Conservation (phyloP, 2,113 vertebrate species). For the Nesoenas mayeri region DNA sequence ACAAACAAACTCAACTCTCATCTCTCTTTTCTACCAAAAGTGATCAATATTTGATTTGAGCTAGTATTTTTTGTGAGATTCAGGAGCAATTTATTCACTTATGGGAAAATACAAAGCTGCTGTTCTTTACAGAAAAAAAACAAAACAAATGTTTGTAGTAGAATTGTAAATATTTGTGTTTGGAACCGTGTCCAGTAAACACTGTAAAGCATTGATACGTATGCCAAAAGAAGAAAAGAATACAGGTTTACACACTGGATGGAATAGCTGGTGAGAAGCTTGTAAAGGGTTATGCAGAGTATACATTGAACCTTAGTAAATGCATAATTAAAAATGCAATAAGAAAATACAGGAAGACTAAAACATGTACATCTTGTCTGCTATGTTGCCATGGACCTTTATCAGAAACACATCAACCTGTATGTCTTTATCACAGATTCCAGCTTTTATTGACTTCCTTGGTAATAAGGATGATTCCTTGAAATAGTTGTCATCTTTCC, state of each 20-base stretch:
- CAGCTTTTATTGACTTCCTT: background rate
- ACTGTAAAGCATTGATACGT: background rate
- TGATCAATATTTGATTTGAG: background rate
- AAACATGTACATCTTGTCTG: background rate
- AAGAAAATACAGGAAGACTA: background rate
- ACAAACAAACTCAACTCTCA: background rate
- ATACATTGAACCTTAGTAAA: background rate
- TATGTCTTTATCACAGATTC: background rate
- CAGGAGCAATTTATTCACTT: background rate
- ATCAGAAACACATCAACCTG: background rate
- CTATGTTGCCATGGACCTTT: background rate
- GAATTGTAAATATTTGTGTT: background rate
- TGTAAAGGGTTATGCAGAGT: background rate
- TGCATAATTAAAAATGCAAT: background rate
- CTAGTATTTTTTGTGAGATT: background rate
- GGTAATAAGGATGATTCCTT: background rate
- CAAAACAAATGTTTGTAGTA: background rate
- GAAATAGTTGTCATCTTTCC: background rate
- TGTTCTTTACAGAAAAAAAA: conserved; percentile 12
- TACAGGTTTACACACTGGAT: background rate
- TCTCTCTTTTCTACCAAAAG: background rate
- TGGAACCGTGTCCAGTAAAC: background rate
- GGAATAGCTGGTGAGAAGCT: background rate
- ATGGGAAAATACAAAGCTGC: background rate
- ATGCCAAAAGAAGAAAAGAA: background rate